Evolutionary conservation across 2,888 invertebrate genomes (phyloP).

Genomic region (Eupelmus urozonus): DNA sequence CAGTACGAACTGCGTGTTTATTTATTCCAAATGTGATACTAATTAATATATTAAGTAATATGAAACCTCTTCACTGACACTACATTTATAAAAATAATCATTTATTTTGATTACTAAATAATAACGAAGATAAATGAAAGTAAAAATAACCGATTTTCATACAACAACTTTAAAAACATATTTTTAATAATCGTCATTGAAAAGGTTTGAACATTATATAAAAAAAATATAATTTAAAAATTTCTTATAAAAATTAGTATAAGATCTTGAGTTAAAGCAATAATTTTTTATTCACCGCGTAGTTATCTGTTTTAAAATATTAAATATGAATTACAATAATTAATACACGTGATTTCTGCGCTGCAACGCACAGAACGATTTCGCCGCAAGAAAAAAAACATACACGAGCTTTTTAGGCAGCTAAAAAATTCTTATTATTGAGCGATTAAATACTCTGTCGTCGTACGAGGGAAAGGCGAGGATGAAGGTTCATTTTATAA

Average conservation of each 20-base stretch:
- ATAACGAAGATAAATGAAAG: slow-evolving; percentile 14
- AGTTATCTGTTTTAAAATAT: not conserved
- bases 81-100: slow-evolving; percentile 14
- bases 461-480: slow-evolving; percentile 15
- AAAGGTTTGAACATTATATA: slow-evolving; percentile 9
- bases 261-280: no score
- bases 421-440: slow-evolving; percentile 33
- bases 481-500: not conserved
- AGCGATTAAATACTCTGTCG: slow-evolving; percentile 44
- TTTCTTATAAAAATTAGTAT: no score
- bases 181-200: slow-evolving; percentile 37
- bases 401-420: slow-evolving; percentile 31
- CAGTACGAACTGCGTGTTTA: no score
- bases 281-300: no score
- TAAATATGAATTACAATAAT: slow-evolving; percentile 20
- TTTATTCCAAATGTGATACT: no score
- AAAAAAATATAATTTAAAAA: not conserved
- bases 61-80: slow-evolving; percentile 17
- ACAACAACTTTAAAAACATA: slow-evolving; percentile 19
- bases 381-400: not conserved
- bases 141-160: slow-evolving; percentile 34
- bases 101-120: slow-evolving; percentile 45
- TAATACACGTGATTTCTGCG: not conserved
- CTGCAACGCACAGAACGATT: slow-evolving; percentile 28
- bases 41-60: not conserved